Base-by-base conservation (phyloP, 2,888 invertebrate species). In the Dynastes grantii region DNA sequence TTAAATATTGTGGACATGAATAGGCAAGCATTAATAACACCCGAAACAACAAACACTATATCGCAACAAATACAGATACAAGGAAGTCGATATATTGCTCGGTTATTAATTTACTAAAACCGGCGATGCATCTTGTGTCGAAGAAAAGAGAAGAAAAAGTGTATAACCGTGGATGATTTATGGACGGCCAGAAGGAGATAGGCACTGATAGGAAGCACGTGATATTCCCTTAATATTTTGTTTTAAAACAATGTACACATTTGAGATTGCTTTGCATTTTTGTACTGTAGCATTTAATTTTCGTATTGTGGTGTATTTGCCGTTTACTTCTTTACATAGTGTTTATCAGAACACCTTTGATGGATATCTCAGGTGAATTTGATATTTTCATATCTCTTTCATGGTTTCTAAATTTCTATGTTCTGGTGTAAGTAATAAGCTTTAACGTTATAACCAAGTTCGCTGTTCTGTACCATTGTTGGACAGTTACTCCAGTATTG, bases 1-100 rank as follows among this genome's bases (percentile, higher is more conserved):
- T 75, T 75, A 63, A 75, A 75, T 75, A 75, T 49, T 27, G 45
- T 29, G 22, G 61, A 75, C 73, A 61, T 75, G 73, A 75, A 75
- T 75, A 61, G 73, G 45, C 61, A 22, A 40, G 61, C 73, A 61
- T 75, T 75, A 75, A 75, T 63, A 75, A 68, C 51, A 27, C 63
- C 51, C 40, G 61, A 75, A 75, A 75, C 61, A 61, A 75, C 73
- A 61, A 75, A 45, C 71, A 53, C 73, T 75, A 58, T 58, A 68
- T 68, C 68, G 51, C n/a, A 68, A 29, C 63, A 68, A 68, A 68
- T 68, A 68, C 51, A 32, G 63, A 22, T 45, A 73, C 73, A 73
- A 45, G 61, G 63, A 75, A 61, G 49, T 58, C 27, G 68, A 68
- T 68, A 68, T 68, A 68, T 68, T 51, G 61, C 45, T 61, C 45